Conservation (phyloP, 2,113 vertebrate genomes). For the Gallinago media region DNA sequence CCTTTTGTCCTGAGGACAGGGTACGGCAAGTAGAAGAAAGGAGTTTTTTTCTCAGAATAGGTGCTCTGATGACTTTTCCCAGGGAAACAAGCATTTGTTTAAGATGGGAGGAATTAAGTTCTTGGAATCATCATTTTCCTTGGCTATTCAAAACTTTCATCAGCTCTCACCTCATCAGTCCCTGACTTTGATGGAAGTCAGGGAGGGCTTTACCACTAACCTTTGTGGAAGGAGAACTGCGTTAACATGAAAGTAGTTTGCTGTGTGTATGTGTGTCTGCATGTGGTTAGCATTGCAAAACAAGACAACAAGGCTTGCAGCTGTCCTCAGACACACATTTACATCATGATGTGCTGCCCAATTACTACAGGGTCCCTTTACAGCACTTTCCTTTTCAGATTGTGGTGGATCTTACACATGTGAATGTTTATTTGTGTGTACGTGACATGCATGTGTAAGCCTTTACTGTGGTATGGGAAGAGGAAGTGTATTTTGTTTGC, state of each 20-base stretch:
- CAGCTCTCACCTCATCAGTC: neutral
- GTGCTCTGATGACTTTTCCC: conserved; percentile 15
- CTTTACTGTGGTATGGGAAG: conserved; percentile 41
- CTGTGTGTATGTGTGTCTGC: neutral
- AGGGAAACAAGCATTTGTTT: conserved; percentile 3
- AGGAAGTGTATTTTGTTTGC: conserved; percentile 36
- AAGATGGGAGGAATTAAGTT: conserved; percentile 16
- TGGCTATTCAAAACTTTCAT: conserved; percentile 12
- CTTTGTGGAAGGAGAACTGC: neutral
- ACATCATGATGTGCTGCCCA: conserved; percentile 6
- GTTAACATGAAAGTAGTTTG: conserved; percentile 10
- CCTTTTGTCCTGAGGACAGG: conserved; percentile 24
- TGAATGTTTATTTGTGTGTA: neutral
- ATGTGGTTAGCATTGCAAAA: conserved; percentile 41
- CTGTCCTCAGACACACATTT: neutral
- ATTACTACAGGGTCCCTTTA: conserved; percentile 13
- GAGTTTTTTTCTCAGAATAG: neutral
- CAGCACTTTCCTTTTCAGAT: neutral
- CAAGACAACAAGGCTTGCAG: neutral
- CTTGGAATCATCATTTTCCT: neutral
- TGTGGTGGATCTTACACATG: conserved; percentile 14
- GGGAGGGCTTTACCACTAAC: neutral
- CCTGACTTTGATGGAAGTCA: neutral
- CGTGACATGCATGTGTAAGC: neutral
- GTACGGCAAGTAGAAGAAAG: neutral